phyloP scores from a whole-genome alignment of 2,797 vertebrate species.

The Sus cebifrons region DNA sequence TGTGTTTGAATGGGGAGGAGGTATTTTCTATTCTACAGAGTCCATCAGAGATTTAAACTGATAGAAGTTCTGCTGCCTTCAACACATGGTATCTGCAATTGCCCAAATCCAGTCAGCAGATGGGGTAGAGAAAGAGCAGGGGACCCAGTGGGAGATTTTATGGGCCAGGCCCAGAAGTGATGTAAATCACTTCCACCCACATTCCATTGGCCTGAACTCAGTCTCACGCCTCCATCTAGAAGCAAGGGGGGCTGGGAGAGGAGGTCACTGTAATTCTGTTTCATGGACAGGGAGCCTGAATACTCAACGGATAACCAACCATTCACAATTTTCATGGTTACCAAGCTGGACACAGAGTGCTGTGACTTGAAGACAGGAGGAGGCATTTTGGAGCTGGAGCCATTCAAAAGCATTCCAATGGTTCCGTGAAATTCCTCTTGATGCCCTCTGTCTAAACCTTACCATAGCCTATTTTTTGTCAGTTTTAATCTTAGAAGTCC shows the following conservation, averaged over 20 bases:
- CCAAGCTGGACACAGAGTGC: background rate
- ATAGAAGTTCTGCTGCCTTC: slow-evolving; percentile 13
- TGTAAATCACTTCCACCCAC: slow-evolving; percentile 14
- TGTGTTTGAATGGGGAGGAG: background rate
- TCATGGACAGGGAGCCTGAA: background rate
- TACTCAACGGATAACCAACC: background rate
- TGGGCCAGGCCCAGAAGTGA: background rate
- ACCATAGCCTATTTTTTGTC: background rate
- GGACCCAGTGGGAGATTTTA: slow-evolving; percentile 16
- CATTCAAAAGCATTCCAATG: background rate
- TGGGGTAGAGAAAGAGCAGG: background rate
- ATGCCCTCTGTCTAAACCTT: background rate
- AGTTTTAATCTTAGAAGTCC: background rate
- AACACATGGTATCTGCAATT: background rate
- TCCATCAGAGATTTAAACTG: background rate
- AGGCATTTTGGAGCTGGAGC: background rate
- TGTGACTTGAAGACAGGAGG: background rate
- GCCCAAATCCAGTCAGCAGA: slow-evolving; percentile 13
- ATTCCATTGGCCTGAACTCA: slow-evolving; percentile 19
- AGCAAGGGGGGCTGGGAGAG: background rate
- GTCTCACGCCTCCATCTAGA: background rate
- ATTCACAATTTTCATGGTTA: background rate
- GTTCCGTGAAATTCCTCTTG: background rate
- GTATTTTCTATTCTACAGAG: background rate
- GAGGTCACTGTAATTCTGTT: background rate